phyloP scores from a whole-genome alignment of 1,140 invertebrate species.

The Drosophila nigrodunni region DNA sequence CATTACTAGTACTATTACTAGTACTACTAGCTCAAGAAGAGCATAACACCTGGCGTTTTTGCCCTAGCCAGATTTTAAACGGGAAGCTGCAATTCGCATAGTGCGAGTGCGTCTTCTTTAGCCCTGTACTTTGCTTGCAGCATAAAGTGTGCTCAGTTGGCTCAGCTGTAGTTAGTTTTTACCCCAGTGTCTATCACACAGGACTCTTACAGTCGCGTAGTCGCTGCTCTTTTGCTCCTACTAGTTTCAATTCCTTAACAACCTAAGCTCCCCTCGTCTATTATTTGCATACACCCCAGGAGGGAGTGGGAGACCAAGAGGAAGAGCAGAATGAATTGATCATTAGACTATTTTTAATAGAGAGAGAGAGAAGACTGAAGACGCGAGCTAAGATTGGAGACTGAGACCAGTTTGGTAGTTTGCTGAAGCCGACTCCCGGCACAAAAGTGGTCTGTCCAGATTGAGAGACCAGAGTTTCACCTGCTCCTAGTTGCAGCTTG shows the following conservation, averaged over 20 bases:
- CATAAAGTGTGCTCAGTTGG: too few species aligned
- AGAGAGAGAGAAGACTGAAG: conserved; percentile 43
- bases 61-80: conserved; percentile 66
- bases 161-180: too few species aligned
- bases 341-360: conserved; percentile 82
- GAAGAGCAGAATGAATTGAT: conserved; percentile 52
- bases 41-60: conserved; percentile 69
- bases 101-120: conserved; percentile 26
- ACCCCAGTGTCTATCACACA: too few species aligned
- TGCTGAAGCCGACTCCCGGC: neutral
- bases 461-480: conserved; percentile 68
- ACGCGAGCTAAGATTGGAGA: conserved; percentile 1
- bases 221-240: too few species aligned
- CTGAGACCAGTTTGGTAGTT: conserved; percentile 57
- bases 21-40: neutral
- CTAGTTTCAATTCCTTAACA: conserved; percentile 27
- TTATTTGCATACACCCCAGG: conserved; percentile 47
- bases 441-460: conserved; percentile 78
- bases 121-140: too few species aligned
- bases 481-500: conserved; percentile 75
- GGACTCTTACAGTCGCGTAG: too few species aligned
- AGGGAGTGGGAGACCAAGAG: neutral
- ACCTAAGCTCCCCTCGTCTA: conserved; percentile 1
- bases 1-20: neutral
- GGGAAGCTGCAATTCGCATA: conserved; percentile 60